Conservation (phyloP, 2,797 vertebrate species). For the Centroberyx gerrardi region DNA sequence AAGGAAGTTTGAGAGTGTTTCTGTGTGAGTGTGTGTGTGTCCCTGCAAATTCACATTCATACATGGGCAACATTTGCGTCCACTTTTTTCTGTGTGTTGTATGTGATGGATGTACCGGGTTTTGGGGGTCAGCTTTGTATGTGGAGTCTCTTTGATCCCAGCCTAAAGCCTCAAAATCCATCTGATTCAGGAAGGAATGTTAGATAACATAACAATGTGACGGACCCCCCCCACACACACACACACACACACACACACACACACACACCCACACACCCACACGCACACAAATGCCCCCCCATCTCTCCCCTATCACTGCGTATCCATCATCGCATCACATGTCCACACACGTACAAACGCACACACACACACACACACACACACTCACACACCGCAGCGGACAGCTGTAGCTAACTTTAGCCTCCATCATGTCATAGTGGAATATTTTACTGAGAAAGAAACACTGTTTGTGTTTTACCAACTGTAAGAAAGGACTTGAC, state of each 20-base stretch:
- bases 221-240: not conserved
- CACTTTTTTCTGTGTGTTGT: conserved; percentile 11
- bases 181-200: conserved; percentile 35
- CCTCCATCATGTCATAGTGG: conserved; percentile 60
- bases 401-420: conserved; percentile 83
- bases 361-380: conserved; percentile 47
- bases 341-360: conserved; percentile 57
- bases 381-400: conserved; percentile 36
- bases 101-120: not conserved
- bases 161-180: conserved; percentile 49
- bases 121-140: conserved; percentile 18
- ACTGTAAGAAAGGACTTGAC: conserved; percentile 38
- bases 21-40: not conserved
- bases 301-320: not conserved
- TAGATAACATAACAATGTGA: not conserved
- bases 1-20: conserved; percentile 1
- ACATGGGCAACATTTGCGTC: not conserved
- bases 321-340: conserved; percentile 17
- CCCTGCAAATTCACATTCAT: not conserved
- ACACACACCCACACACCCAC: not conserved
- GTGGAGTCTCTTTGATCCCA: conserved; percentile 43
- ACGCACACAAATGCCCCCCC: conserved; percentile 2
- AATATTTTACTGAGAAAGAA: conserved; percentile 43
- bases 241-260: not conserved
- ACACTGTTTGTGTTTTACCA: conserved; percentile 40